Conservation (phyloP, 2,113 vertebrate genomes). For the Orthonyx spaldingii region DNA sequence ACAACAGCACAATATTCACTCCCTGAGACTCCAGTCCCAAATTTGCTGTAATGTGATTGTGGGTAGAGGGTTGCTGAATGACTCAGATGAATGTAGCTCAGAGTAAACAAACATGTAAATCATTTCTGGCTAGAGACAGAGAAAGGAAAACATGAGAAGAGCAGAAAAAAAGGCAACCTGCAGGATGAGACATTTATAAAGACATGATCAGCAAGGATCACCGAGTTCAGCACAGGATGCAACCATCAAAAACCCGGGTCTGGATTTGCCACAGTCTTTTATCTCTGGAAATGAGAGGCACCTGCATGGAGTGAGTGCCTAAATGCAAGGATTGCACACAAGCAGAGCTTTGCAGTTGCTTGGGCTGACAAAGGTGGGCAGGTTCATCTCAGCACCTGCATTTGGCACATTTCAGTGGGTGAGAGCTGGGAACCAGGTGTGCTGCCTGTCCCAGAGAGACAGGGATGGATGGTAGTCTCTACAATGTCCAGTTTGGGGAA, state of each 20-base stretch:
- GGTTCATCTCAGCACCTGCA: neutral
- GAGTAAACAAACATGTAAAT: slow-evolving; percentile 70
- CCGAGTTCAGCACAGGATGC: neutral
- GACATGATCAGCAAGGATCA: neutral
- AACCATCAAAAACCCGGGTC: neutral
- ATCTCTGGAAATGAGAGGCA: neutral
- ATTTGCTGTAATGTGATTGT: slow-evolving; percentile 40
- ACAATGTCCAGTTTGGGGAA: fast-evolving
- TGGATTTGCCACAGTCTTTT: neutral
- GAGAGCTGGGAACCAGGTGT: neutral
- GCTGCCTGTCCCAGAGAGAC: neutral
- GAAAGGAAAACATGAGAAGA: neutral
- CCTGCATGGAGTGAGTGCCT: neutral
- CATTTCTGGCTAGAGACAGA: slow-evolving; percentile 28
- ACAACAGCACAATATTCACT: neutral
- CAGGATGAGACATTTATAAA: neutral
- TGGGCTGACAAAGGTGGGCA: neutral
- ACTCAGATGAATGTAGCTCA: slow-evolving; percentile 64
- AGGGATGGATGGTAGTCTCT: neutral
- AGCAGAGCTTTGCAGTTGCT: neutral
- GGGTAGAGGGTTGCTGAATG: slow-evolving; percentile 58
- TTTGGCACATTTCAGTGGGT: neutral
- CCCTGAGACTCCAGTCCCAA: slow-evolving; percentile 1
- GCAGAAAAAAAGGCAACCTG: neutral
- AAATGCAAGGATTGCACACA: neutral